phyloP scores from a whole-genome alignment of 1,140 invertebrate genomes.

The Bombus haemorrhoidalis region DNA sequence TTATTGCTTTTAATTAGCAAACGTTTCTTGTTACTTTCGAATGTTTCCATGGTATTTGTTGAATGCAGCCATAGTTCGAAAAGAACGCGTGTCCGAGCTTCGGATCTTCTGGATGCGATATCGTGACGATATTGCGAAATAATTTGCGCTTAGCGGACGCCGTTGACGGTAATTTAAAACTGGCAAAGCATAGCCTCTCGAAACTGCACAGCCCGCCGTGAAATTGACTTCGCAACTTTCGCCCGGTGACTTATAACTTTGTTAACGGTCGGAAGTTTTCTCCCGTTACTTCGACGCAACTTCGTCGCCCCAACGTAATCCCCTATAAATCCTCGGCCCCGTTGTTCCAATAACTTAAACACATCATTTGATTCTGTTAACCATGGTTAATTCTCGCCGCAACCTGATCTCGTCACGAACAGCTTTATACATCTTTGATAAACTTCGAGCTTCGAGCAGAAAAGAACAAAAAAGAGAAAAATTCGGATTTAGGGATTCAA shows the following conservation, averaged over 20 bases:
- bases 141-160: neutral
- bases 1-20: too few species aligned
- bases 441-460: too few species aligned
- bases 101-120: neutral
- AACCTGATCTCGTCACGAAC: neutral
- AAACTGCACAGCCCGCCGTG: slow-evolving; percentile 7
- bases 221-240: slow-evolving; percentile 44
- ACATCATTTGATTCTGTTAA: neutral
- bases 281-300: slow-evolving; percentile 7
- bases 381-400: neutral
- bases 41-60: too few species aligned
- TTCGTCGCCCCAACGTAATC: neutral
- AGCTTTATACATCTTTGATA: neutral
- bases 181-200: slow-evolving; percentile 4
- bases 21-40: too few species aligned
- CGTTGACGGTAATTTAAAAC: slow-evolving; percentile 24
- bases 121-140: slow-evolving; percentile 7
- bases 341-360: neutral
- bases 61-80: neutral
- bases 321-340: neutral
- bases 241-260: slow-evolving; percentile 25
- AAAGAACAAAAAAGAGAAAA: neutral
- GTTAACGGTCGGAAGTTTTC: slow-evolving; percentile 37
- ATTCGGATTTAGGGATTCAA: neutral
- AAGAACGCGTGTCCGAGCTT: neutral